A percentile compares a stretch with the other conserved stretches of the same genome.
These are phyloP conservation scores for Esox masquinongy DNA, from an alignment of 2,797 vertebrate genomes.

Conservation along the genomic window DNA sequence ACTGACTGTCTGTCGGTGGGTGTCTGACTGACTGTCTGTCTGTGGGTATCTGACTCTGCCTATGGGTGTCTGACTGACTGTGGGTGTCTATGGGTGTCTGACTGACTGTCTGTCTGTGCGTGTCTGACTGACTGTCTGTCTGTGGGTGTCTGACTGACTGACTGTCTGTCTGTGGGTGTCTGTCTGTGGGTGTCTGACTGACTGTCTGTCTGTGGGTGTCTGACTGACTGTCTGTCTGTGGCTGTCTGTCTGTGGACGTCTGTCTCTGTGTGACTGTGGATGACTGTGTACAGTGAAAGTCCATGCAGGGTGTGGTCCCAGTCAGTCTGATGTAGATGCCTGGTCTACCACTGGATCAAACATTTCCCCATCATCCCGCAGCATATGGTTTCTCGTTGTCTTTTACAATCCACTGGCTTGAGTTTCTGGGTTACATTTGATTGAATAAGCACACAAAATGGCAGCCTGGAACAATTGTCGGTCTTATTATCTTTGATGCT, in stretches of 20 bases:
- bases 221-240: neutral
- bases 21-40: slow-evolving; percentile 15
- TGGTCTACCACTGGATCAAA: slow-evolving; percentile 30
- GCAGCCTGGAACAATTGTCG: slow-evolving; percentile 17
- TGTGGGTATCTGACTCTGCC: neutral
- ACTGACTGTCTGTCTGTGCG: neutral
- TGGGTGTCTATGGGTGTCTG: neutral
- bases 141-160: neutral
- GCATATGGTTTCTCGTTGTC: slow-evolving; percentile 28
- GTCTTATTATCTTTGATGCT: slow-evolving; percentile 13
- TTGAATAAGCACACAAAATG: slow-evolving; percentile 12
- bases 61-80: neutral
- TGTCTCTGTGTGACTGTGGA: neutral
- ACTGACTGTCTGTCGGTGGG: neutral
- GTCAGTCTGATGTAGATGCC: slow-evolving; percentile 29
- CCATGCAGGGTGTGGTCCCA: slow-evolving; percentile 21
- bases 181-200: neutral
- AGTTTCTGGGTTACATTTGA: slow-evolving; percentile 24
- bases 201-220: neutral
- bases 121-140: neutral
- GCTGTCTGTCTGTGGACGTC: neutral
- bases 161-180: neutral
- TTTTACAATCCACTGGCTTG: neutral
- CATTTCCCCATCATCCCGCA: slow-evolving; percentile 25
- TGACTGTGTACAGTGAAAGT: neutral